Base-by-base conservation (phyloP, 2,888 invertebrate species). In the Platypus cylindrus region DNA sequence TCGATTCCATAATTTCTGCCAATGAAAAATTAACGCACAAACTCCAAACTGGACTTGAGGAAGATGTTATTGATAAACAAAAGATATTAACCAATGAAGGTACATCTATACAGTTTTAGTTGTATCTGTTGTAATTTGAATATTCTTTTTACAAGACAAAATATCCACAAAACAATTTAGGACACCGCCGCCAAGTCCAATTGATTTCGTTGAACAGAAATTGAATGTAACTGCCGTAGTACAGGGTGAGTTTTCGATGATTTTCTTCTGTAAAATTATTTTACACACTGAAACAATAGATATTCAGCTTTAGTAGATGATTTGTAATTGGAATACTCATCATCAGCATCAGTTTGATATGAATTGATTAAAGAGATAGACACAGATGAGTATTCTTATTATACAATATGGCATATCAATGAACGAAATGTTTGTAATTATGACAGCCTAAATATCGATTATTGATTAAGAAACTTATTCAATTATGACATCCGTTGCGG, bases 161-260 rank as follows among this genome's bases (percentile, higher is more conserved):
- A 61, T 62, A 49, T 70, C 68, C 41, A 71, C 75, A 36, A 73
- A 71, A 53, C 68, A 73, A 49, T 73, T 75, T 22, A 75, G 74
- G 56, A 78, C 78, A 39, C 78, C 77, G 42, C 78, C 77, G 31
- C 77, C 78, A 5, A 78, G 77, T 47, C 78, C 77, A 23, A 75
- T 77, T 35, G 77, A 77, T 57, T 67, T 78, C 51, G 66, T 65
- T 41, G 51, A 62, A 11, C 40, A 40, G 35, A 48, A 48, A 41
- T 57, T 64, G 44, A 70, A 26, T n/a, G n/a, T n/a, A n/a, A n/a
- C 55, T 50, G 48, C 68, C 55, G 44, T 58, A 38, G 48, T 55
- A 45, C 60, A 62, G 58, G 62, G 63, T 63, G 56, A 52, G 46
- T 45, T 32, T 40, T 43, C 38, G n/a, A n/a, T n/a, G n/a, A n/a